These are phyloP conservation scores for Scaptomyza hsui DNA, from an alignment of 1,140 invertebrate genomes.

Conservation along the genomic window DNA sequence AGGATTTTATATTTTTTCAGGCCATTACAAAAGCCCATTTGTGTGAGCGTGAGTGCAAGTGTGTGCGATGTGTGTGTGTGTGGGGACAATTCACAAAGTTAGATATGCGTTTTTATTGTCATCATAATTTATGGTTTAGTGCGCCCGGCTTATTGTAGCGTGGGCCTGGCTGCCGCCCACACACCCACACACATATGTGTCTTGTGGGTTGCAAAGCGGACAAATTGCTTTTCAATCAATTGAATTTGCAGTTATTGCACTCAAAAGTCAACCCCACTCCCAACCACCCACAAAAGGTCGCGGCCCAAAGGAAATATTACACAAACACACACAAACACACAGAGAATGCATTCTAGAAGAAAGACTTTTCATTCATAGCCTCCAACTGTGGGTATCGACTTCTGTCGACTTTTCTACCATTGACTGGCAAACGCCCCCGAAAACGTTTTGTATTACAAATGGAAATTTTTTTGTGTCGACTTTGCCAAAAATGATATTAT, in stretches of 20 bases:
- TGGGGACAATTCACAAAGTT: conserved; percentile 47
- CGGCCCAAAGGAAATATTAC: conserved; percentile 47
- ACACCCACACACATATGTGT: conserved; percentile 10
- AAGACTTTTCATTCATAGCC: conserved; percentile 58
- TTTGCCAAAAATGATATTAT: conserved; percentile 63
- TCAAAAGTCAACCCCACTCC: conserved; percentile 29
- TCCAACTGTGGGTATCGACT: conserved; percentile 16
- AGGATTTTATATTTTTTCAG: neutral
- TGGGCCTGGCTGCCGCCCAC: conserved; percentile 43
- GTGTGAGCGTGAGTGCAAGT: conserved; percentile 28
- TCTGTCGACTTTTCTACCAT: conserved; percentile 53
- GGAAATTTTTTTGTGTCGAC: conserved; percentile 68
- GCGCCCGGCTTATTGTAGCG: conserved; percentile 57
- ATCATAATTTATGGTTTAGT: conserved; percentile 64
- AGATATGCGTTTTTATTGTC: conserved; percentile 60
- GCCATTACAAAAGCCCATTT: conserved; percentile 45
- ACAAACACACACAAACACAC: conserved; percentile 46
- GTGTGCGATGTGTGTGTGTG: neutral
- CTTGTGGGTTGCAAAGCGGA: conserved; percentile 19
- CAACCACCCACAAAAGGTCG: conserved; percentile 38
- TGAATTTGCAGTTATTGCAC: conserved; percentile 78
- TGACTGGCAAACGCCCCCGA: conserved; percentile 76
- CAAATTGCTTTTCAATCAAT: conserved; percentile 81
- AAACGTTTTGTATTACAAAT: conserved; percentile 74
- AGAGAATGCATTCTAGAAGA: neutral